Evolutionary conservation across 2,888 invertebrate species (phyloP).

Genomic region (Trissonchulus sp.): DNA sequence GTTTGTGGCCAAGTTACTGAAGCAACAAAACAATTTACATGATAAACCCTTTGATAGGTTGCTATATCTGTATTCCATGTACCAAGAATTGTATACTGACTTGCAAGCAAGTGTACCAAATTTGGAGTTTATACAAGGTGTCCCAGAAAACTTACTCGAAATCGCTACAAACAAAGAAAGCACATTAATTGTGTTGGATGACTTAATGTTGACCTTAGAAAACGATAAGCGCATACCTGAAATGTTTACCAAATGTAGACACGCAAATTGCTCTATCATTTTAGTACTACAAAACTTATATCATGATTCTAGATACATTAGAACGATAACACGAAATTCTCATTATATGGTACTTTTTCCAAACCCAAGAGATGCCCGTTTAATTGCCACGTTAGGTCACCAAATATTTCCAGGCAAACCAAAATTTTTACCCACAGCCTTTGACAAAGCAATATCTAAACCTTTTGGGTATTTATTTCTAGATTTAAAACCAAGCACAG

Average conservation of each 20-base stretch:
- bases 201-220: background rate
- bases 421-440: background rate
- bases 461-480: conserved; percentile 16
- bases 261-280: background rate
- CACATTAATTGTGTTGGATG: background rate
- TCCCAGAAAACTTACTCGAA: background rate
- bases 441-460: conserved; percentile 2
- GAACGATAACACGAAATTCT: conserved; percentile 16
- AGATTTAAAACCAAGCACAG: too few relatives aligned
- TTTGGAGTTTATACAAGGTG: background rate
- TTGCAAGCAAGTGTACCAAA: background rate
- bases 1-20: background rate
- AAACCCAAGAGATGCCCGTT: conserved; percentile 1
- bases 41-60: background rate
- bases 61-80: background rate
- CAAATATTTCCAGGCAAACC: conserved; percentile 4
- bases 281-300: conserved; percentile 22
- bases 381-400: background rate
- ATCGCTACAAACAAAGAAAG: background rate
- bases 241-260: background rate
- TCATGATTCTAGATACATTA: conserved; percentile 23
- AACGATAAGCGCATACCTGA: background rate
- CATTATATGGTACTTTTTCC: conserved; percentile 25
- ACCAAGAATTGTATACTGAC: background rate
- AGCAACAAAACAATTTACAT: background rate